Evolutionary conservation across 2,797 vertebrate genomes (phyloP), one percentile per base, ranked within the genome.

Genomic region (Coendou prehensilis): DNA sequence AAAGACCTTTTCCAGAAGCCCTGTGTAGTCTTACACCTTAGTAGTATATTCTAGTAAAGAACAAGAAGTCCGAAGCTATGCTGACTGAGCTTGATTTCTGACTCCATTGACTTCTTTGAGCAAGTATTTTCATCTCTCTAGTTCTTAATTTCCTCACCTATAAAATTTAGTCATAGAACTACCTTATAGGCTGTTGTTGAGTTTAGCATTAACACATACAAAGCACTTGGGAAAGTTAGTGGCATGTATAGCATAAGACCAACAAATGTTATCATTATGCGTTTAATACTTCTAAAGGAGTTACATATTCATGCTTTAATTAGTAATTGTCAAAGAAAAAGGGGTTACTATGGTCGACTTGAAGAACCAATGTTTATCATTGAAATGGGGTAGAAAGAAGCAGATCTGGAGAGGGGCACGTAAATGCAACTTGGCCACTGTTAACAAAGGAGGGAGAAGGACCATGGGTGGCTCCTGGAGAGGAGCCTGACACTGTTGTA

Each of bases 281-380:
- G 56, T 61, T 73, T n/a, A 22, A 69, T 14, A 67, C 59, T 75
- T 47, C 50, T 86, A 23, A 64, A 6, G 86, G 63, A 87, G 18
- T 50, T 52, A 33, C 33, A 30, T 67, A 69, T 14, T 37, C 23
- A 54, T 5, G 37, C 20, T 45, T 93, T 92, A 64, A 73, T 80
- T 71, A 85, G 92, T 71, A 61, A 82, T 11, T 91, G 56, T 47
- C 59, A 63, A 86, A 89, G 14, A 22, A 52, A 95, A 93, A 14
- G 18, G 15, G 33, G 28, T 92, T 85, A 67, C 33, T 26, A 6
- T 30, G 50, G 92, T 52, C 78, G 47, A 4, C 30, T 95, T 90
- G 85, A 93, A 50, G 20, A 90, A 63, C 63, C 30, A 82, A 41
- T 79, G 78, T 80, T 89, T 94, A 50, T 85, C n/a, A 59, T 52